phyloP scores from a whole-genome alignment of 2,888 invertebrate species.

The Orthosia incerta region DNA sequence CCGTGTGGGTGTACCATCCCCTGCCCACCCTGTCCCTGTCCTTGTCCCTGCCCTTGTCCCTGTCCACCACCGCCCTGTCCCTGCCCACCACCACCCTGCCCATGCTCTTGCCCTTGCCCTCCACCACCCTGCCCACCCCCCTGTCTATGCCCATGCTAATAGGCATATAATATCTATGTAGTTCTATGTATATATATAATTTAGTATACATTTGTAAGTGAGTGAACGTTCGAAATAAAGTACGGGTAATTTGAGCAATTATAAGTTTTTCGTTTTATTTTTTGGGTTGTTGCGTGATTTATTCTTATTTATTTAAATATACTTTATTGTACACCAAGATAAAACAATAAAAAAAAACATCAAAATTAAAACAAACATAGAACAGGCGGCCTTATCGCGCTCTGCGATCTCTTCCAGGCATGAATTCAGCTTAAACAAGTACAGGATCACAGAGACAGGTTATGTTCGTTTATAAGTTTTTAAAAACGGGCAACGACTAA shows the following conservation, averaged over 20 bases:
- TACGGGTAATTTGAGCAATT: conserved; percentile 74
- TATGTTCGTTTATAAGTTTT: no score
- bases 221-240: conserved; percentile 78
- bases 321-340: no score
- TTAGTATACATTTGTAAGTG: conserved; percentile 79
- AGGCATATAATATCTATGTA: conserved; percentile 67
- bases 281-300: not conserved
- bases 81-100: conserved; percentile 17
- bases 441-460: no score
- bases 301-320: no score
- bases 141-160: conserved; percentile 42
- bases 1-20: not conserved
- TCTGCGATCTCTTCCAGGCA: no score
- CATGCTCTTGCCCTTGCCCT: conserved; percentile 7
- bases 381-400: no score
- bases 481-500: no score
- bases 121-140: conserved; percentile 42
- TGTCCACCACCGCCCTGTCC: conserved; percentile 10
- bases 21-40: not conserved
- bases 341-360: no score
- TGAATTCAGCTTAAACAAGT: no score
- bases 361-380: not conserved
- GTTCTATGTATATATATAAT: conserved; percentile 53
- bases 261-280: conserved; percentile 59
- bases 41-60: not conserved